Evolutionary conservation across 2,797 vertebrate species (phyloP), one percentile per base, ranked within the genome.

Genomic region (Crypturellus tataupa): DNA sequence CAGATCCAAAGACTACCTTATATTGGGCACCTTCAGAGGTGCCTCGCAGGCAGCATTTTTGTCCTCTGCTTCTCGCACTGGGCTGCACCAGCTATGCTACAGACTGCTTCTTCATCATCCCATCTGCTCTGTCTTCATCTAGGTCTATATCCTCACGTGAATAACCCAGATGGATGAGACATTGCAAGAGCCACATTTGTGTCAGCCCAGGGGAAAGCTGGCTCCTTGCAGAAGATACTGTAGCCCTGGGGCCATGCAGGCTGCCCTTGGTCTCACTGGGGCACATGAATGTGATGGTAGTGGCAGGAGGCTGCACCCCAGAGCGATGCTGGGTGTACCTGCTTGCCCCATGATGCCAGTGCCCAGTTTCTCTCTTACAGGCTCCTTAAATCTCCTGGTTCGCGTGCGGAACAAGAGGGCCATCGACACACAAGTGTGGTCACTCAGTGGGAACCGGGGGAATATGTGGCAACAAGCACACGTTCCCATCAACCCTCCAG

Each of bases 361-460:
- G 2, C 35, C 44, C 6, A 2, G 6, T 83, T 96, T 89, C 53
- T 96, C 12, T 91, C 73, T 94, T 86, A 12, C 90, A 98, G 99
- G 99, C 27, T 98, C 98, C 31, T 98, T 99, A 80, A 99, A 99
- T 91, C 98, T 99, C 39, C 97, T 99, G 15, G 97, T 99, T 80
- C 98, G 99, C 3, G 98, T 99, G 84, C 98, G 98, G 92, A 98
- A 98, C 97, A 99, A 99, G 31, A 98, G 98, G 76, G 97, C 97
- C 29, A 97, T 99, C 59, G 99, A 99, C 95, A 98, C 98, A 0
- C 97, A 98, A 25, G 97, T 98, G 51, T 99, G 99, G 99, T 98
- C 98, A 0, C 98, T 98, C 95, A 98, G 98, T 3, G 99, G 99
- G 64, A 98, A 99, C 93, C 98, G 99, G 77, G 99, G 99, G 16